Percentiles rank a stretch among this genome's conserved stretches.
These are phyloP conservation scores for Pachyuromys duprasi DNA, from an alignment of 2,797 vertebrate genomes.

Conservation along the genomic window DNA sequence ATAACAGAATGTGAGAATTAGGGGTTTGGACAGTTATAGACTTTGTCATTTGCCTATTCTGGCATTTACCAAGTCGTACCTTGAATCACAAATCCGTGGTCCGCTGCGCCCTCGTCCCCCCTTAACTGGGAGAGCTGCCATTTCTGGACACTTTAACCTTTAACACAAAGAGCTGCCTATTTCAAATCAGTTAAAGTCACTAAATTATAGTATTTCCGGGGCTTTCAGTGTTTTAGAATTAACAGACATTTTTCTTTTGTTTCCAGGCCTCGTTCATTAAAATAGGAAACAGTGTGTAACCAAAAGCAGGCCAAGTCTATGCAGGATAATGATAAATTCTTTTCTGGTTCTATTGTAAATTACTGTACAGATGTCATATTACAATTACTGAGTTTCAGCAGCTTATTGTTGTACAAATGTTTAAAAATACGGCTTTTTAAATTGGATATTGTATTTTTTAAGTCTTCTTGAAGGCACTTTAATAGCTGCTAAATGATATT, in stretches of 20 bases:
- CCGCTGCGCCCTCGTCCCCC: not conserved
- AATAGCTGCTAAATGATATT: constrained; percentile 96
- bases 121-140: constrained; percentile 71
- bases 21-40: constrained; percentile 79
- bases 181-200: constrained; percentile 84
- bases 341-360: constrained; percentile 96
- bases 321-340: constrained; percentile 97
- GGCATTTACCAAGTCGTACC: constrained; percentile 83
- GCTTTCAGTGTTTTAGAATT: constrained; percentile 82
- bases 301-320: constrained; percentile 98
- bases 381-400: constrained; percentile 94
- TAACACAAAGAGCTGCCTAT: constrained; percentile 79
- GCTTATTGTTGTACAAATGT: constrained; percentile 95
- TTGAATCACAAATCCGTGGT: constrained; percentile 74
- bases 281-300: constrained; percentile 93
- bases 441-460: constrained; percentile 93
- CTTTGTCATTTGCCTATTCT: constrained; percentile 83
- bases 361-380: constrained; percentile 96
- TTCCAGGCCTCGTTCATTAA: constrained; percentile 90
- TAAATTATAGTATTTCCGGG: constrained; percentile 81
- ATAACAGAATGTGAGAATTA: constrained; percentile 71
- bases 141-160: constrained; percentile 81
- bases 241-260: constrained; percentile 85
- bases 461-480: constrained; percentile 93
- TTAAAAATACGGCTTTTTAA: constrained; percentile 93